phyloP scores from a whole-genome alignment of 2,797 vertebrate genomes.

The Schizopygopsis pylzovi region DNA sequence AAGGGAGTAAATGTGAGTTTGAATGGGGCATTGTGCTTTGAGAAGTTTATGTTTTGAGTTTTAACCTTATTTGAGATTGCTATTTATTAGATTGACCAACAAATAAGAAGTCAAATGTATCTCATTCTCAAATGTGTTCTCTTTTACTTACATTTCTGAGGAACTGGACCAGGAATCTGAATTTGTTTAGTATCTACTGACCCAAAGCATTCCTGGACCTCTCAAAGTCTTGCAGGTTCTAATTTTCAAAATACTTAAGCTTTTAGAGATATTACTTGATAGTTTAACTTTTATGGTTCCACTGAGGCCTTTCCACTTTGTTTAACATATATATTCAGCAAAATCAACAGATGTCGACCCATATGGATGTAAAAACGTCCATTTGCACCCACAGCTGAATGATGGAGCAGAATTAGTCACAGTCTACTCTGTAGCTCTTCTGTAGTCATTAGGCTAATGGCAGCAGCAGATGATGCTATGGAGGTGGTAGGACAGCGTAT shows the following conservation, averaged over 20 bases:
- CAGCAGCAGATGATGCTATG: slow-evolving; percentile 61
- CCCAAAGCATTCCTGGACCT: too few relatives aligned
- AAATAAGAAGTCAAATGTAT: slow-evolving; percentile 6
- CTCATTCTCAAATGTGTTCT: not conserved
- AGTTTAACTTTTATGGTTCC: too few relatives aligned
- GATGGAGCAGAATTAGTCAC: slow-evolving; percentile 60
- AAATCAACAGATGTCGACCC: slow-evolving; percentile 44
- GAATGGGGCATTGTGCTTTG: slow-evolving; percentile 33
- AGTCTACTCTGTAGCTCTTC: slow-evolving; percentile 58
- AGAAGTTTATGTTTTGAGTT: not conserved
- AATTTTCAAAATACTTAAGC: too few relatives aligned
- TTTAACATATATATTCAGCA: not conserved
- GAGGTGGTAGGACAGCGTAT: slow-evolving; percentile 47
- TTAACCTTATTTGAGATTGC: not conserved
- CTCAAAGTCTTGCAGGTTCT: too few relatives aligned
- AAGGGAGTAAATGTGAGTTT: slow-evolving; percentile 46
- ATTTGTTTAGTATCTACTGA: too few relatives aligned
- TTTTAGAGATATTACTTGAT: too few relatives aligned
- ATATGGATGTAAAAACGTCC: slow-evolving; percentile 54
- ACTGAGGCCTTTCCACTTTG: not conserved
- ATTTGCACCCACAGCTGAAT: slow-evolving; percentile 59
- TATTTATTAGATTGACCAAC: slow-evolving; percentile 16
- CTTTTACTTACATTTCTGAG: too few relatives aligned
- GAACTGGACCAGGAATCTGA: too few relatives aligned
- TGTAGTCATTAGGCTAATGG: slow-evolving; percentile 62